These are phyloP conservation scores for Mesochorus sp. DNA, from an alignment of 2,888 invertebrate genomes.

Conservation along the genomic window DNA sequence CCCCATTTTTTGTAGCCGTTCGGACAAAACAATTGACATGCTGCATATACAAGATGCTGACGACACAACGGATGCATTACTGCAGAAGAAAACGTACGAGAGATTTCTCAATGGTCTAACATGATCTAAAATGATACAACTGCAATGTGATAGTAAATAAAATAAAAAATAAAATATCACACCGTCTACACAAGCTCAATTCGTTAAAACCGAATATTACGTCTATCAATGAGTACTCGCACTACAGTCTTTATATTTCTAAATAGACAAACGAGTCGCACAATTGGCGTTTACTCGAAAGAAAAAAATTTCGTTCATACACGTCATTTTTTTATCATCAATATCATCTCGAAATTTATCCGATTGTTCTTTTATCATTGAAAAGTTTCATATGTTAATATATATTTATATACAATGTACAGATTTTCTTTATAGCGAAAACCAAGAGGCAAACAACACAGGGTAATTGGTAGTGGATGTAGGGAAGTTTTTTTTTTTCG, in stretches of 20 bases:
- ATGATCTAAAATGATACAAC: constrained; percentile 44
- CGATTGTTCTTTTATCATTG: not conserved
- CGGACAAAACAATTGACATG: constrained; percentile 73
- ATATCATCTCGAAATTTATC: not conserved
- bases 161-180: constrained; percentile 31
- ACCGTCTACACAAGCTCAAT: constrained; percentile 54
- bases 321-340: not conserved
- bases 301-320: not conserved
- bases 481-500: constrained; percentile 36
- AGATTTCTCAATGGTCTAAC: constrained; percentile 43
- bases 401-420: constrained; percentile 22
- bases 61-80: constrained; percentile 75
- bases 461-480: constrained; percentile 62
- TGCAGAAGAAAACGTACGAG: constrained; percentile 62
- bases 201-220: constrained; percentile 65
- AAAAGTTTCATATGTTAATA: constrained; percentile 3
- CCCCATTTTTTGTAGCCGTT: too few relatives aligned
- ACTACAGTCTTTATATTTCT: constrained; percentile 37
- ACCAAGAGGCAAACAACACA: constrained; percentile 81
- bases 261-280: constrained; percentile 22
- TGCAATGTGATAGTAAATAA: constrained; percentile 29
- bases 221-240: constrained; percentile 78
- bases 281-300: constrained; percentile 20
- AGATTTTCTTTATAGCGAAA: constrained; percentile 68
- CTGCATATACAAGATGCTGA: constrained; percentile 75